Conservation (phyloP, 2,797 vertebrate genomes). For the Peromyscus aztecus region DNA sequence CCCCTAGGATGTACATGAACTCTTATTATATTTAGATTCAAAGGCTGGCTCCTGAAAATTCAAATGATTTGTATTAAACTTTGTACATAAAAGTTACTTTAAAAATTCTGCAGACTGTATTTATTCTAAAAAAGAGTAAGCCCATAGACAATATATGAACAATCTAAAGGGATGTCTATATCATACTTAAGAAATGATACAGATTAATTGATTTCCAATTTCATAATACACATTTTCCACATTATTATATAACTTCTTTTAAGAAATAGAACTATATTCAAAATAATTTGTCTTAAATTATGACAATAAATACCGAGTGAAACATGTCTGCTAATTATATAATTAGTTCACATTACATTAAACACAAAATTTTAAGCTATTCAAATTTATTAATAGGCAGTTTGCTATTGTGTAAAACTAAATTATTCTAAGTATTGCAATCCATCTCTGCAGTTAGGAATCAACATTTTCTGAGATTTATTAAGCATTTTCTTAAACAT, state of each 20-base stretch:
- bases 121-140: not conserved
- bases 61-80: not conserved
- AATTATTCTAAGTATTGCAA: not conserved
- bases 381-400: not conserved
- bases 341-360: conserved; percentile 7
- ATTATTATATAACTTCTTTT: not conserved
- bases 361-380: not conserved
- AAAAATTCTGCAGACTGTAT: not conserved
- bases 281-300: not conserved
- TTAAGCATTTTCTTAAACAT: not conserved
- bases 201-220: not conserved
- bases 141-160: not conserved
- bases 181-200: not conserved
- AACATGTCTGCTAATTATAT: not conserved
- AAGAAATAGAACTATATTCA: not conserved
- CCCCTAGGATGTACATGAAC: not conserved
- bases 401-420: not conserved
- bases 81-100: not conserved
- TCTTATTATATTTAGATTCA: not conserved
- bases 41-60: not conserved
- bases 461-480: not conserved
- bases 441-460: not conserved
- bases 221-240: not conserved
- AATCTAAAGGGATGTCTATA: not conserved
- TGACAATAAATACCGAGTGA: not conserved